Percentiles rank a stretch among this genome's conserved stretches.
These are phyloP conservation scores for Blastobasis adustella DNA, from an alignment of 2,888 invertebrate species.

Conservation along the genomic window DNA sequence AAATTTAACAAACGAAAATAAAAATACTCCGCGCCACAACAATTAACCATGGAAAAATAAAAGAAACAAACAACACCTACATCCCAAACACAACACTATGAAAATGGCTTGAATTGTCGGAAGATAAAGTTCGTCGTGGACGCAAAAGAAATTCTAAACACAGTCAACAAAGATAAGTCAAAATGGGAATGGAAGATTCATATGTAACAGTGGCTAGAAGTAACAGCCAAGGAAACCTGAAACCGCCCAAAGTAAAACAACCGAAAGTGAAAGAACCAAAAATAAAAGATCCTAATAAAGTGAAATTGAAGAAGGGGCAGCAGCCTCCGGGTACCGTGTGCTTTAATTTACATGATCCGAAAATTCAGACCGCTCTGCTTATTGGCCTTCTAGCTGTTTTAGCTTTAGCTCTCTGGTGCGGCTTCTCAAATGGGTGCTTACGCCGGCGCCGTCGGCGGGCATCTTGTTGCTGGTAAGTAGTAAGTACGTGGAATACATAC, in stretches of 20 bases:
- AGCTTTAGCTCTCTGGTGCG: conserved; percentile 1
- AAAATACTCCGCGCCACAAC: too few species aligned
- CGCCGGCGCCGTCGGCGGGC: background rate
- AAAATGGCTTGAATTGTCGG: too few species aligned
- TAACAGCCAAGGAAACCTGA: background rate
- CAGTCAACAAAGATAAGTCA: conserved; percentile 16
- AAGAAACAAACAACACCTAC: too few species aligned
- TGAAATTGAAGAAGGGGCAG: conserved; percentile 10
- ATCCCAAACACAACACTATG: too few species aligned
- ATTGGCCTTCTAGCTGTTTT: conserved; percentile 2
- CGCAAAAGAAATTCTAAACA: too few species aligned
- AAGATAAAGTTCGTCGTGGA: too few species aligned
- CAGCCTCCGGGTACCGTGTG: background rate
- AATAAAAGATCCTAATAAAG: conserved; percentile 9
- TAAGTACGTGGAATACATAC: too few species aligned
- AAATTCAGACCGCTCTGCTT: background rate
- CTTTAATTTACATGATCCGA: background rate
- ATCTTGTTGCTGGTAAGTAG: background rate
- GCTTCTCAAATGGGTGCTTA: background rate
- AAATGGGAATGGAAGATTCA: conserved; percentile 25
- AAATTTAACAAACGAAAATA: too few species aligned
- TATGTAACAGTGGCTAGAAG: conserved; percentile 15
- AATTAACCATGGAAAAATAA: too few species aligned
- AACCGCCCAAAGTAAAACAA: background rate
- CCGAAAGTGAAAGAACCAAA: too few species aligned